A percentile compares a stretch with the other conserved stretches of the same genome.
phyloP scores from a whole-genome alignment of 2,113 vertebrate genomes.

The Phalacrocorax pelagicus region DNA sequence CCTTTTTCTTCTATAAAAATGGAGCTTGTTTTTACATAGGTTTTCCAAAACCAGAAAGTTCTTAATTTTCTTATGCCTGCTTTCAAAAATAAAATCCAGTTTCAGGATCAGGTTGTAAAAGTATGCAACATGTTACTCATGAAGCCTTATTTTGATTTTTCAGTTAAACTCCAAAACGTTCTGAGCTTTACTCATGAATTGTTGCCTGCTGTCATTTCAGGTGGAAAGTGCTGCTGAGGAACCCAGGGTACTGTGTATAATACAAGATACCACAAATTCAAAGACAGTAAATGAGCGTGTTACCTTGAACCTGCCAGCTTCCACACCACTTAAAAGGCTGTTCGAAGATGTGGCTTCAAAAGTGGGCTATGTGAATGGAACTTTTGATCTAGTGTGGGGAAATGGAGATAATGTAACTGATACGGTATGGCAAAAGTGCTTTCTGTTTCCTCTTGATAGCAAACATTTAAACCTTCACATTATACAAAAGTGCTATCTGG shows the following conservation, averaged over 20 bases:
- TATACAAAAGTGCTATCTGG: accelerated
- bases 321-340: conserved; percentile 87
- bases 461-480: background rate
- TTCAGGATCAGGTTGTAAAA: background rate
- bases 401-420: conserved; percentile 72
- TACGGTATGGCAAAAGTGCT: conserved; percentile 72
- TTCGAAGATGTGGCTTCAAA: conserved; percentile 91
- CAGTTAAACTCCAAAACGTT: background rate
- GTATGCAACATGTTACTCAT: background rate
- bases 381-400: conserved; percentile 90
- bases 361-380: conserved; percentile 90
- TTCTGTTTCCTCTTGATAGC: background rate
- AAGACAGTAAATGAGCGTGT: conserved; percentile 90
- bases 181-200: background rate
- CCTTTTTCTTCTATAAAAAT: background rate
- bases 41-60: background rate
- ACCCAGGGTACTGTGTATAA: conserved; percentile 94
- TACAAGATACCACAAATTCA: conserved; percentile 94
- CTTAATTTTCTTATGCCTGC: background rate
- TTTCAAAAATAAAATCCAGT: background rate
- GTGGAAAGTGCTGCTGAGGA: conserved; percentile 97
- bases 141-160: background rate
- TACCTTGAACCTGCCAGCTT: conserved; percentile 94
- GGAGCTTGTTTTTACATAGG: background rate
- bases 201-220: conserved; percentile 71